Percentiles rank a stretch among this genome's conserved stretches.
Conservation (phyloP, 1,140 invertebrate species). For the Mesaphorura yosii region DNA sequence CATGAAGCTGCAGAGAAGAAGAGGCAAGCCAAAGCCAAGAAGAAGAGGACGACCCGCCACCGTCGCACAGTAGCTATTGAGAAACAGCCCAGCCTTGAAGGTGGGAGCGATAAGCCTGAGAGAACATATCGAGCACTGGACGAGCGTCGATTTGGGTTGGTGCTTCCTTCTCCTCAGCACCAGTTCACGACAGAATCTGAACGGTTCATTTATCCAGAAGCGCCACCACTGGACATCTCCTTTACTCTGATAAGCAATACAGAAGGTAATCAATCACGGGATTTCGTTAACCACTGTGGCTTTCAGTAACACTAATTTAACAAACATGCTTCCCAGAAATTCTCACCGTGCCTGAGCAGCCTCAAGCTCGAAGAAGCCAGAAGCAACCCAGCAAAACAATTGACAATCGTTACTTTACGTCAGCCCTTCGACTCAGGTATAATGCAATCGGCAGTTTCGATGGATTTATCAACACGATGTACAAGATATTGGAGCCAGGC, state of each 20-base stretch:
- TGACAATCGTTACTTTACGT: constrained; percentile 25
- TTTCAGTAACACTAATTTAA: neutral
- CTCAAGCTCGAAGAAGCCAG: constrained; percentile 15
- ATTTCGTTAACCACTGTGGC: neutral
- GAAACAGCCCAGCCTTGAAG: neutral
- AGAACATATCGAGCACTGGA: constrained; percentile 18
- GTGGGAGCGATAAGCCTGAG: neutral
- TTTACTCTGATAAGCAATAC: constrained; percentile 20
- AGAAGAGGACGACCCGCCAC: neutral
- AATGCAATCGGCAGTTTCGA: constrained; percentile 22
- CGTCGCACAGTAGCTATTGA: too few species aligned
- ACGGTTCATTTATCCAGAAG: constrained; percentile 11
- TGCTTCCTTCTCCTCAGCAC: constrained; percentile 28
- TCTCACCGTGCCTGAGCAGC: constrained; percentile 6
- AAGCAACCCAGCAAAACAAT: constrained; percentile 21
- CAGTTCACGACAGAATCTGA: constrained; percentile 15
- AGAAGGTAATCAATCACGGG: constrained; percentile 10
- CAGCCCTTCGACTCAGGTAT: constrained; percentile 25
- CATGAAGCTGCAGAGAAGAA: neutral
- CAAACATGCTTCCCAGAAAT: constrained; percentile 16
- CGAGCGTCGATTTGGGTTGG: constrained; percentile 22
- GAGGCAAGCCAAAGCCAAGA: constrained; percentile 13
- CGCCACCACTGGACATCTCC: constrained; percentile 28
- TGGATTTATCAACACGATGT: constrained; percentile 21
- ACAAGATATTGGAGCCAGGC: constrained; percentile 28